phyloP scores from a whole-genome alignment of 2,797 vertebrate species.

The Heliangelus exortis region DNA sequence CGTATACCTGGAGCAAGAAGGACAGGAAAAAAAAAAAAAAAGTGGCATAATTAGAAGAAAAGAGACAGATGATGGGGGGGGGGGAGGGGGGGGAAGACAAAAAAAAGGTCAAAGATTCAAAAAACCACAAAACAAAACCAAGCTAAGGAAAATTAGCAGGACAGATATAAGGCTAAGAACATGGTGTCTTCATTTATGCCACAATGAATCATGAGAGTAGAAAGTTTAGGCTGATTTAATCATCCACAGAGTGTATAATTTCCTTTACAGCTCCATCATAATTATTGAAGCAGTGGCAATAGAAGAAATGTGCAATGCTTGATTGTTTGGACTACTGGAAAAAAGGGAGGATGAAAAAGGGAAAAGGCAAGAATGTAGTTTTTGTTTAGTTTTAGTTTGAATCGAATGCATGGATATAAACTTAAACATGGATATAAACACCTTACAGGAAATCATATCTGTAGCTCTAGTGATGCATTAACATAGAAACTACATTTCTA shows the following conservation, averaged over 20 bases:
- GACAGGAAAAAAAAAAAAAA: conserved; percentile 61
- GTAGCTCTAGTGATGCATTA: not conserved
- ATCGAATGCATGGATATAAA: not conserved
- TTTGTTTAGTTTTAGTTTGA: not conserved
- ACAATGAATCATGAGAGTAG: conserved; percentile 33
- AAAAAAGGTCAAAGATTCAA: conserved; percentile 59
- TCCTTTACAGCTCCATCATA: conserved; percentile 47
- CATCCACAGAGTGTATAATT: not conserved
- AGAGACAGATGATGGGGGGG: conserved; percentile 17
- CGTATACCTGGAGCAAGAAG: conserved; percentile 75
- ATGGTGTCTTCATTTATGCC: conserved; percentile 49
- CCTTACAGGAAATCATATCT: not conserved
- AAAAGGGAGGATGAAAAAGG: not conserved
- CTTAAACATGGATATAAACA: not conserved
- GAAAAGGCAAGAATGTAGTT: not conserved
- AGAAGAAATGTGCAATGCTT: not conserved
- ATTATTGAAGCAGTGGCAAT: conserved; percentile 39
- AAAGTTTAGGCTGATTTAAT: conserved; percentile 66
- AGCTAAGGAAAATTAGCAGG: conserved; percentile 60
- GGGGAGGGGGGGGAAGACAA: not conserved
- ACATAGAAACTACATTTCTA: not conserved
- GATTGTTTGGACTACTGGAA: conserved; percentile 8
- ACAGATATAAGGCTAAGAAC: conserved; percentile 33
- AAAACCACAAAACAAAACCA: conserved; percentile 31
- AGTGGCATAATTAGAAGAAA: conserved; percentile 76